phyloP scores from a whole-genome alignment of 1,140 invertebrate species.

The Drosophila repleta region DNA sequence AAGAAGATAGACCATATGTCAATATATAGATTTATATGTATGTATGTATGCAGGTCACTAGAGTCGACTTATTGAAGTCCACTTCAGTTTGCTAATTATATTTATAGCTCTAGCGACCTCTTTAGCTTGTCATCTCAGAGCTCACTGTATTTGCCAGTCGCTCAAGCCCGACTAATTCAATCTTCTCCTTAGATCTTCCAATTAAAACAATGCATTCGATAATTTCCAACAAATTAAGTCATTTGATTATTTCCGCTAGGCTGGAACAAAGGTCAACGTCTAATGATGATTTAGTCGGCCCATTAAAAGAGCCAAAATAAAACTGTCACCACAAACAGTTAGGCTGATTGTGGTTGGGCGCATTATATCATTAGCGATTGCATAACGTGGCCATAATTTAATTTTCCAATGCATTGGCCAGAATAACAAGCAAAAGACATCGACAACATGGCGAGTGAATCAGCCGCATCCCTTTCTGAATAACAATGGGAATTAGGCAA shows the following conservation, averaged over 20 bases:
- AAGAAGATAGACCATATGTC: too few species aligned
- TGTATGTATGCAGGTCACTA: too few species aligned
- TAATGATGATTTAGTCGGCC: conserved; percentile 22
- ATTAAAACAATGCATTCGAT: not conserved
- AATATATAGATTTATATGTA: too few species aligned
- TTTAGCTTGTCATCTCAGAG: too few species aligned
- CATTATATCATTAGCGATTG: conserved; percentile 75
- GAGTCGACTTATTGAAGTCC: too few species aligned
- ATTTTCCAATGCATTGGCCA: conserved; percentile 79
- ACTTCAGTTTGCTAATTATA: too few species aligned
- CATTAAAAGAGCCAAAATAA: conserved; percentile 13
- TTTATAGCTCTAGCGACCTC: too few species aligned
- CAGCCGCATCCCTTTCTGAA: conserved; percentile 73
- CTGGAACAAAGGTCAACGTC: conserved; percentile 62
- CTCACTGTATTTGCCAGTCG: too few species aligned
- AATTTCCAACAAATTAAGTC: conserved; percentile 28
- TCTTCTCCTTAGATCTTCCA: not conserved
- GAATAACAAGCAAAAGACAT: conserved; percentile 63
- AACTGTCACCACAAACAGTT: conserved; percentile 16
- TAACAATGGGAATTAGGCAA: conserved; percentile 80
- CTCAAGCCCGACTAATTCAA: too few species aligned
- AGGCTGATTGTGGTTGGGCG: not conserved
- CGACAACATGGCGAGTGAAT: conserved; percentile 45
- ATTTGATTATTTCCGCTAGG: conserved; percentile 60
- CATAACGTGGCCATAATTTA: conserved; percentile 75